phyloP scores from a whole-genome alignment of 2,888 invertebrate genomes.

The Cremastobaeus sp. region DNA sequence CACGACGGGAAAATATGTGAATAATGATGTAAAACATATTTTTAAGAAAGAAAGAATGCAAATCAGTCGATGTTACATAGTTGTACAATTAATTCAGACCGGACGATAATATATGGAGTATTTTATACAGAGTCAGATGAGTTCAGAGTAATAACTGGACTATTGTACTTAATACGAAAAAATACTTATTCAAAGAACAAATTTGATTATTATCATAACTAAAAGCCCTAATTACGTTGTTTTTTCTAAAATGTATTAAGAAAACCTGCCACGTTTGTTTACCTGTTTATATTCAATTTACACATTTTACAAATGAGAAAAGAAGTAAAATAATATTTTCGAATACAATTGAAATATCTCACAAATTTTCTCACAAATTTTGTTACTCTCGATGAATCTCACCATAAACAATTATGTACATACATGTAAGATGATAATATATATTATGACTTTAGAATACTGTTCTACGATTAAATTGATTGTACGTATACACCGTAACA shows the following conservation, averaged over 20 bases:
- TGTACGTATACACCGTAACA: constrained; percentile 6
- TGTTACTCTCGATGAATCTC: no score
- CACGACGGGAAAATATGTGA: constrained; percentile 26
- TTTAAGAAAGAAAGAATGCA: constrained; percentile 17
- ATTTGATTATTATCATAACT: constrained; percentile 24
- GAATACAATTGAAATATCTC: not conserved
- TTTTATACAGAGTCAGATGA: constrained; percentile 49
- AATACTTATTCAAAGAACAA: not conserved
- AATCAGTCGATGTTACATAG: constrained; percentile 45
- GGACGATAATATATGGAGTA: constrained; percentile 32
- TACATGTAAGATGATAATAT: constrained; percentile 12
- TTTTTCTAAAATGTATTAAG: no score
- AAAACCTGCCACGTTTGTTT: no score
- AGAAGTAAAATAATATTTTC: no score
- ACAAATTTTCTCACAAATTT: no score
- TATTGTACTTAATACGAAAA: constrained; percentile 21
- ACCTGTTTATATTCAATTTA: no score
- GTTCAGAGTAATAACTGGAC: constrained; percentile 6
- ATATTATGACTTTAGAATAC: constrained; percentile 1
- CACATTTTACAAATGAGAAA: no score
- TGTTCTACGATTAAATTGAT: constrained; percentile 10
- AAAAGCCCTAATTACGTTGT: no score
- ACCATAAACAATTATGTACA: constrained; percentile 9
- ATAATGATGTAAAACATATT: constrained; percentile 41
- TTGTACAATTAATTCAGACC: constrained; percentile 23